Evolutionary conservation across 53 echinoderm and acorn worm genomes (phyloP).

Genomic region (Patiria pectinifera): DNA sequence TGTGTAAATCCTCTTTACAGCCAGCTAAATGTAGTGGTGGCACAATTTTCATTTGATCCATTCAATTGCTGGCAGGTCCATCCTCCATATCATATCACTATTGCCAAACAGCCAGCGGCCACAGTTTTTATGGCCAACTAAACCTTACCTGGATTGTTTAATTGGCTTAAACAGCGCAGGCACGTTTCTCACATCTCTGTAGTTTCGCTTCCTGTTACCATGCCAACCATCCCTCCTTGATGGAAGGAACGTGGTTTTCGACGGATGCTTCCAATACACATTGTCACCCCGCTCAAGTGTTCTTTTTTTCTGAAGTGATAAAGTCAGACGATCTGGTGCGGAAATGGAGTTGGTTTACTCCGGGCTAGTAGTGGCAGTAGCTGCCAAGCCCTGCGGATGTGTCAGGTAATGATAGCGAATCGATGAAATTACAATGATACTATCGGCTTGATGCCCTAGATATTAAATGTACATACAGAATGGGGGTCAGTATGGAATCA

Average conservation of each 20-base stretch:
- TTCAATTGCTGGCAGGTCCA: neutral
- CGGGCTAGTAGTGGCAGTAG: neutral
- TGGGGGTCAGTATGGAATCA: neutral
- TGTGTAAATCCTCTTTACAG: neutral
- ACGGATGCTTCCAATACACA: neutral
- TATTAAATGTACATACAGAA: neutral
- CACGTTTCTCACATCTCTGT: neutral
- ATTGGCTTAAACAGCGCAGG: neutral
- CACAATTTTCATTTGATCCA: too few relatives aligned
- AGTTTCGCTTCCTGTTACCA: neutral
- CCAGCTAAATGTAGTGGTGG: neutral
- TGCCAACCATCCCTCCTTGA: neutral
- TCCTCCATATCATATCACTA: neutral
- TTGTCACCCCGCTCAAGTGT: neutral
- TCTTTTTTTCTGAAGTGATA: neutral
- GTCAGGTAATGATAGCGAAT: slow-evolving; percentile 40
- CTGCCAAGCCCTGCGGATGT: slow-evolving; percentile 20
- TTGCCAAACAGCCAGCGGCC: neutral
- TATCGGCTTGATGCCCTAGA: slow-evolving; percentile 25
- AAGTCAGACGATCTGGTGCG: neutral
- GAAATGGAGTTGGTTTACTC: neutral
- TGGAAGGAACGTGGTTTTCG: neutral
- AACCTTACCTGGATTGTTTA: neutral
- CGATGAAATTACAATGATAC: slow-evolving; percentile 33
- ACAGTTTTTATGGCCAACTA: neutral